A percentile compares a stretch with the other conserved stretches of the same genome.
These are phyloP conservation scores for Holothuria scabra DNA, from an alignment of 53 echinoderm and acorn worm genomes.

Conservation along the genomic window DNA sequence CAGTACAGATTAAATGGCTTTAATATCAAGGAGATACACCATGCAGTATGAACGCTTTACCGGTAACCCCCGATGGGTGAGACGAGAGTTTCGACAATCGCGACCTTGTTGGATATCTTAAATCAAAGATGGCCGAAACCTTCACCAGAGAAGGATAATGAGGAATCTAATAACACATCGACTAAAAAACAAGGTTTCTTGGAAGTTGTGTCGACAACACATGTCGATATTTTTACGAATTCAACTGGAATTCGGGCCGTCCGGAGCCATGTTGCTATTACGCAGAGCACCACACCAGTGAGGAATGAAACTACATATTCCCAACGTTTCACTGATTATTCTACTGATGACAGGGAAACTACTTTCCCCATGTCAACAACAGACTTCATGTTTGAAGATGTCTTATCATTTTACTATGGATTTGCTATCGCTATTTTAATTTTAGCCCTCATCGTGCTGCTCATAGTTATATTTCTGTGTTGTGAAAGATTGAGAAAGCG, in stretches of 20 bases:
- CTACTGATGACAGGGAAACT: not conserved
- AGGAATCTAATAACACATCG: not conserved
- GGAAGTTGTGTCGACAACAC: not conserved
- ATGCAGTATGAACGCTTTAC: too few relatives aligned
- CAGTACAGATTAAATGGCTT: too few relatives aligned
- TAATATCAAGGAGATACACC: too few relatives aligned
- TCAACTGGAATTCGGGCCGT: not conserved
- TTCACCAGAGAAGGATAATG: not conserved
- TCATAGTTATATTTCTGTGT: constrained; percentile 46
- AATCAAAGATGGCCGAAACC: constrained; percentile 35
- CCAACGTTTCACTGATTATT: too few relatives aligned
- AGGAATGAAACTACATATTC: not conserved
- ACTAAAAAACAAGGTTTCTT: not conserved
- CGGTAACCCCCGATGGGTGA: not conserved
- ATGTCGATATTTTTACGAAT: not conserved
- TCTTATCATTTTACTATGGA: constrained; percentile 40
- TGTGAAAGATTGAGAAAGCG: constrained; percentile 38
- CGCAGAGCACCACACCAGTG: not conserved
- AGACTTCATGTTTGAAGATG: not conserved
- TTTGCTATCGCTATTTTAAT: constrained; percentile 33
- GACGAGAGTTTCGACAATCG: not conserved
- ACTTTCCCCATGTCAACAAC: constrained; percentile 37
- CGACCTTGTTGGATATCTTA: constrained; percentile 23
- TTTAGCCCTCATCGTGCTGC: constrained; percentile 24
- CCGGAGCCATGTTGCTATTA: not conserved